phyloP scores from a whole-genome alignment of 2,113 vertebrate species.

The Saccopteryx bilineata region DNA sequence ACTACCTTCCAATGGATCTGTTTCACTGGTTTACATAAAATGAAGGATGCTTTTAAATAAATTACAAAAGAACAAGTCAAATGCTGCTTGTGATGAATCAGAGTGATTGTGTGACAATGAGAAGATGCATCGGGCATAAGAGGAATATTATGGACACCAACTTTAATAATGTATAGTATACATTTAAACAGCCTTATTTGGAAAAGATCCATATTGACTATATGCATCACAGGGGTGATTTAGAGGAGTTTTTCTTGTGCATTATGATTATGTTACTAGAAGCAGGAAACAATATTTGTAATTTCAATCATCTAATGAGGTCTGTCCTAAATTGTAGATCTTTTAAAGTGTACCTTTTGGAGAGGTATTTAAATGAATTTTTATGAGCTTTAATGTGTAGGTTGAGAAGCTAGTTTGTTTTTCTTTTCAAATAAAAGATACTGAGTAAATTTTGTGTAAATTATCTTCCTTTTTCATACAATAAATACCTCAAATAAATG shows the following conservation, averaged over 20 bases:
- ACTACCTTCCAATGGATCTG: conserved; percentile 53
- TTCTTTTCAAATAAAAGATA: conserved; percentile 66
- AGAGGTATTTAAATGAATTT: conserved; percentile 68
- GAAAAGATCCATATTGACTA: conserved; percentile 80
- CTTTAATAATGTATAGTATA: conserved; percentile 75
- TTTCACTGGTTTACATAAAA: conserved; percentile 79
- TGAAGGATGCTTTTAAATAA: conserved; percentile 75
- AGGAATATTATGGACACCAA: conserved; percentile 78
- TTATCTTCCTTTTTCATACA: conserved; percentile 63
- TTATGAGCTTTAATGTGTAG: conserved; percentile 46
- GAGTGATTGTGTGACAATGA: conserved; percentile 70
- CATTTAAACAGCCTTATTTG: conserved; percentile 83
- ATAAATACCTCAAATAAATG: conserved; percentile 82
- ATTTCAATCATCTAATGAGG: conserved; percentile 66
- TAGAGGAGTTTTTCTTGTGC: conserved; percentile 74
- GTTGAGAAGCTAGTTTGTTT: conserved; percentile 65
- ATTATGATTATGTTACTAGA: conserved; percentile 79
- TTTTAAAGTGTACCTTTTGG: conserved; percentile 57
- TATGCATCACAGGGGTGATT: conserved; percentile 73
- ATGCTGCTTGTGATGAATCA: conserved; percentile 73
- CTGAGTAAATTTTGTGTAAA: conserved; percentile 68
- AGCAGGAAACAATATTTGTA: conserved; percentile 73
- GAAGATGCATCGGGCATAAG: conserved; percentile 83
- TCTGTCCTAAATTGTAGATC: conserved; percentile 59
- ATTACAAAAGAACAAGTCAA: conserved; percentile 54